Percentiles rank a stretch among this genome's conserved stretches.
phyloP scores from a whole-genome alignment of 2,797 vertebrate genomes.

The Hafferia zeledoni region DNA sequence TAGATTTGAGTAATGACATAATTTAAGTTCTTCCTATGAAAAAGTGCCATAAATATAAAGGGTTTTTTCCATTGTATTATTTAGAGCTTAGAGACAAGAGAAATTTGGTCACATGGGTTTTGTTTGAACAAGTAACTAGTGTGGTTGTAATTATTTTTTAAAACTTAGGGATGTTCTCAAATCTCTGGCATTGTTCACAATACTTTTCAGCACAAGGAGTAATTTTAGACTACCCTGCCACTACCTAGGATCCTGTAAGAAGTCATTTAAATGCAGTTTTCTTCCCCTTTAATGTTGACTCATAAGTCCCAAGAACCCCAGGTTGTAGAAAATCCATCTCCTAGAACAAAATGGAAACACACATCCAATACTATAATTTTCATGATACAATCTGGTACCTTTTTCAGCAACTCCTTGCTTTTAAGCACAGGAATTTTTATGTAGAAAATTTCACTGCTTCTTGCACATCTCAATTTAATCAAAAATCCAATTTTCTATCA shows the following conservation, averaged over 20 bases:
- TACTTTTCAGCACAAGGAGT: not conserved
- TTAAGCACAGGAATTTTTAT: not conserved
- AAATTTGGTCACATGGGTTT: not conserved
- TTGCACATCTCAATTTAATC: not conserved
- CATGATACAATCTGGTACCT: not conserved
- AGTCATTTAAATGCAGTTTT: constrained; percentile 1
- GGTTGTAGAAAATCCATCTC: not conserved
- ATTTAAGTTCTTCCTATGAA: not conserved
- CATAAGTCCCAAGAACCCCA: not conserved
- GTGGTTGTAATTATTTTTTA: constrained; percentile 4
- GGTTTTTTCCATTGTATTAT: not conserved
- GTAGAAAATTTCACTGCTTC: accelerated
- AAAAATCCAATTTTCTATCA: constrained; percentile 40
- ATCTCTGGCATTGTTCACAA: constrained; percentile 6
- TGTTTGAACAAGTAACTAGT: not conserved
- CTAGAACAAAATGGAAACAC: not conserved
- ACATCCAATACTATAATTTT: not conserved
- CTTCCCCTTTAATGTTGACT: not conserved
- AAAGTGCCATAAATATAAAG: not conserved
- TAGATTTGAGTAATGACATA: not conserved
- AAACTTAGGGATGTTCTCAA: not conserved
- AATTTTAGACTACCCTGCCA: not conserved
- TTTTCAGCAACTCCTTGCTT: not conserved
- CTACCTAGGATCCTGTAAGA: not conserved
- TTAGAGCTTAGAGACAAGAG: not conserved